Percentiles rank a stretch among this genome's conserved stretches.
Evolutionary conservation across 2,888 invertebrate genomes (phyloP).

Genomic region (Tethea ocularis): DNA sequence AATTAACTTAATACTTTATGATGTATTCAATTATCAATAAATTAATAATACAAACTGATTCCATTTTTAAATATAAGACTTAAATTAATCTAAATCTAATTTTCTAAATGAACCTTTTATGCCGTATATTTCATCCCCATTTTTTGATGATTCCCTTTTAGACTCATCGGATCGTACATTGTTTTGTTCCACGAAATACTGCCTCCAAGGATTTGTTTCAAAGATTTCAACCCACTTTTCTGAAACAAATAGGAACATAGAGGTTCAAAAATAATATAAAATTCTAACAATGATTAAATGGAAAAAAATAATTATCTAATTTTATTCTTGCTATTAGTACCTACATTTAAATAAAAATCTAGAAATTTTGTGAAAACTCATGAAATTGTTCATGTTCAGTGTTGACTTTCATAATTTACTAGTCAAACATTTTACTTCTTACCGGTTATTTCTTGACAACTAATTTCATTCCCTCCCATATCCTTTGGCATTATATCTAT

Average conservation of each 20-base stretch:
- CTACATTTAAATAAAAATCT: too few species aligned
- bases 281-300: too few species aligned
- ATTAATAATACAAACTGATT: too few species aligned
- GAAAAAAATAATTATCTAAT: too few species aligned
- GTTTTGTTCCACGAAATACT: constrained; percentile 29
- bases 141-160: constrained; percentile 27
- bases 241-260: constrained; percentile 24
- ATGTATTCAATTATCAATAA: background rate
- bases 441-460: constrained; percentile 39
- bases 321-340: too few species aligned
- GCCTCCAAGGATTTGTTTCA: constrained; percentile 16
- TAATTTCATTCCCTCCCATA: constrained; percentile 50
- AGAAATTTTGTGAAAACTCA: too few species aligned
- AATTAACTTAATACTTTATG: too few species aligned
- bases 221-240: constrained; percentile 16
- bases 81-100: constrained; percentile 38
- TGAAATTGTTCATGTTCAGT: too few species aligned
- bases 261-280: too few species aligned
- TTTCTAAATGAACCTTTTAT: constrained; percentile 43
- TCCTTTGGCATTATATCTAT: constrained; percentile 59
- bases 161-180: constrained; percentile 35
- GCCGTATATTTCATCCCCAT: constrained; percentile 32
- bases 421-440: constrained; percentile 5
- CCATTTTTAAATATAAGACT: too few species aligned
- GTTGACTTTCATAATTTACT: background rate